phyloP scores from a whole-genome alignment of 2,797 vertebrate genomes.

The Loris lydekkerianus region DNA sequence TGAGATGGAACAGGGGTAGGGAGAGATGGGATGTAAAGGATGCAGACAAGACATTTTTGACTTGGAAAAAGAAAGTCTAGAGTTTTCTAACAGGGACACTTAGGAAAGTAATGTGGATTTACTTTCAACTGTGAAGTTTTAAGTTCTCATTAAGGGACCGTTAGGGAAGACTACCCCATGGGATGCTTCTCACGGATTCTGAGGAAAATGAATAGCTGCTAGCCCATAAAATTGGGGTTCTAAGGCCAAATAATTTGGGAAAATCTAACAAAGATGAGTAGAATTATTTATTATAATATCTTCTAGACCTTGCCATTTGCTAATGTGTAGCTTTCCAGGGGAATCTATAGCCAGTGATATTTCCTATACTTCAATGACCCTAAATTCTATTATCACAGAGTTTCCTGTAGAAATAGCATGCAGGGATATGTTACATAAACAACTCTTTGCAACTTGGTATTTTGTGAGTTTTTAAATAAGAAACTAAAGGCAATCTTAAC shows the following conservation, averaged over 20 bases:
- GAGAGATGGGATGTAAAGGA: neutral
- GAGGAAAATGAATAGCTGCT: neutral
- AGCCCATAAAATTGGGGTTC: neutral
- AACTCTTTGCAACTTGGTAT: neutral
- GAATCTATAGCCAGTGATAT: neutral
- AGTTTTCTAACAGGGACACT: neutral
- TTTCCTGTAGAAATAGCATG: neutral
- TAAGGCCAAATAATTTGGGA: neutral
- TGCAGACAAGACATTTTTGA: neutral
- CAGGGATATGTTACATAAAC: neutral
- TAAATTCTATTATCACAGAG: neutral
- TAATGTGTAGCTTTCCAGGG: neutral
- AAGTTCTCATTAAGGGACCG: neutral
- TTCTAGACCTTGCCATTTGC: neutral
- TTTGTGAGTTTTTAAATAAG: slow-evolving; percentile 36
- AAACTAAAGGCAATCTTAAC: slow-evolving; percentile 49
- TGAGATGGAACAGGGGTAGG: neutral
- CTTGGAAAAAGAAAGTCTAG: neutral
- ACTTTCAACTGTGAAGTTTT: neutral
- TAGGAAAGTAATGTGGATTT: neutral
- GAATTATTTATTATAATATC: neutral
- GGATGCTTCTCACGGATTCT: neutral
- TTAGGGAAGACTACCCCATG: neutral
- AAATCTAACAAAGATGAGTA: neutral
- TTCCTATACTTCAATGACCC: neutral